Base-by-base conservation (phyloP, 2,888 invertebrate species). In the Tethea ocularis region DNA sequence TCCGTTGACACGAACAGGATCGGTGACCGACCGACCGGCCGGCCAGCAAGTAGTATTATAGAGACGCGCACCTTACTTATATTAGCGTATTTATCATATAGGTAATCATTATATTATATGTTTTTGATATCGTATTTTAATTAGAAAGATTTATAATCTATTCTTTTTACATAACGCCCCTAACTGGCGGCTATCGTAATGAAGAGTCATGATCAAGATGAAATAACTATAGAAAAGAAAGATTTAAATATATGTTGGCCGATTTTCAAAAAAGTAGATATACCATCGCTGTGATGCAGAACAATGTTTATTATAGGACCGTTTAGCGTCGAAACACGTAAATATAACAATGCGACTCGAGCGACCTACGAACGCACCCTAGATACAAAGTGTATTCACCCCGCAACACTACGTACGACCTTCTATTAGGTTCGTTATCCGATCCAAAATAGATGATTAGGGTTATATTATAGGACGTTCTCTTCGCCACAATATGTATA, bases 361-460 rank as follows among this genome's bases (percentile, higher is more conserved):
- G 53, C 72, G 83, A 81, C 82, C 81, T 82, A 78, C 73, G 75
- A 70, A 74, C 71, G 75, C 78, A 83, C 84, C 83, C 83, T 80
- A 82, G 82, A 79, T 80, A 85, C 82, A 79, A 82, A 72, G 89
- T 88, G 74, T 85, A 80, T 84, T 87, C 80, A 89, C 88, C 88
- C 77, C 77, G 73, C 65, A 62, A 68, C 74, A 70, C 75, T 61
- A 60, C 71, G 64, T 62, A 66, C 82, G 87, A 86, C 87, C 85
- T 88, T 84, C 76, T 68, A 76, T 61, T 69, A 77, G 75, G 82
- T 81, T 82, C 83, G 76, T 76, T 82, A 82, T 80, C 79, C 82
- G 82, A 84, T 82, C 77, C 75, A 67, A 82, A 83, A 83, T 80
- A 82, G 77, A 80, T 80, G 75, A 78, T n/a, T 20, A 17, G 54